Evolutionary conservation across 2,113 vertebrate genomes (phyloP).

Genomic region (Oophaga pumilio): DNA sequence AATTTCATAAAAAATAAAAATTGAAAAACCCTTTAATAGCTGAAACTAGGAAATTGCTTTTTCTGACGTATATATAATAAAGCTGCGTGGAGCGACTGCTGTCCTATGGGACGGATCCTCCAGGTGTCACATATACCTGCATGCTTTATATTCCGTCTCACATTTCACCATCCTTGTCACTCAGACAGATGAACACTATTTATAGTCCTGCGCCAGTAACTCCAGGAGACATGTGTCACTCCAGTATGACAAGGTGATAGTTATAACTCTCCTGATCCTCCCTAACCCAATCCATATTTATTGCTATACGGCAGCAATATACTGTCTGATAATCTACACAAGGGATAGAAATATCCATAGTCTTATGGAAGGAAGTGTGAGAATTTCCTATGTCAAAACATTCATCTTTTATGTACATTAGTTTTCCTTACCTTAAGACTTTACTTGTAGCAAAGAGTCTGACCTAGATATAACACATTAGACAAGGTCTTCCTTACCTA

Average conservation of each 20-base stretch:
- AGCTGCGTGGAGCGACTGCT: neutral
- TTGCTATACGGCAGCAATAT: neutral
- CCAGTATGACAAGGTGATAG: constrained; percentile 4
- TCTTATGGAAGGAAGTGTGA: neutral
- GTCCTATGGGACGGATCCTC: neutral
- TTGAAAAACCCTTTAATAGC: no score
- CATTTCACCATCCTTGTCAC: neutral
- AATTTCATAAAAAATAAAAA: no score
- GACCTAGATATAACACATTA: neutral
- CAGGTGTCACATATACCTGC: neutral
- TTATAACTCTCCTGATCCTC: neutral
- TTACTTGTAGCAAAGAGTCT: neutral
- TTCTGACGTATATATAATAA: no score
- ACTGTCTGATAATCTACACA: neutral
- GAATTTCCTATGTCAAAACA: neutral
- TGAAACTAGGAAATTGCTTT: no score
- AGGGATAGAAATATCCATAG: neutral
- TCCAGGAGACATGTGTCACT: constrained; percentile 2
- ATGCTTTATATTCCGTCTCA: neutral
- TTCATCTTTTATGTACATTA: neutral
- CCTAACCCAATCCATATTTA: neutral
- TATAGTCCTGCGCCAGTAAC: neutral
- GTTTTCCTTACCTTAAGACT: neutral
- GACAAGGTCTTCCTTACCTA: neutral
- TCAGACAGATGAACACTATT: neutral